phyloP scores from a whole-genome alignment of 2,797 vertebrate genomes.

The Coregonus sp. region DNA sequence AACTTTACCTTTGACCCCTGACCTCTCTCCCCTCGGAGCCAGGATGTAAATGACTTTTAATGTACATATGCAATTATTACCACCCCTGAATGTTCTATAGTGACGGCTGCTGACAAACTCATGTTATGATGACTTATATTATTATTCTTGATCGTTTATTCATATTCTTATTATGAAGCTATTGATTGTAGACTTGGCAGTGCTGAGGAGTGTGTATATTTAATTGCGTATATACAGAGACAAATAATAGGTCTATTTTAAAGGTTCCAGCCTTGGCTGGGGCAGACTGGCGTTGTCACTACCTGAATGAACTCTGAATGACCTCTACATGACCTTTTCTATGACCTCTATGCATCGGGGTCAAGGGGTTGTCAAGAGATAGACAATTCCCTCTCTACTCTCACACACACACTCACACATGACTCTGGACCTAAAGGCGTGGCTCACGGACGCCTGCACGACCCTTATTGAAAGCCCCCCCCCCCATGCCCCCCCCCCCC shows the following conservation, averaged over 20 bases:
- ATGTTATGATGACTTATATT: constrained; percentile 65
- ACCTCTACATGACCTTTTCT: neutral
- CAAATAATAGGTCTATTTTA: constrained; percentile 70
- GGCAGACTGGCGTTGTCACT: constrained; percentile 42
- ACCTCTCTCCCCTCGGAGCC: constrained; percentile 23
- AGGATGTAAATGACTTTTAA: constrained; percentile 71
- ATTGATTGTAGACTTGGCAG: constrained; percentile 81
- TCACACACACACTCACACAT: neutral
- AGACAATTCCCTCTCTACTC: constrained; percentile 5
- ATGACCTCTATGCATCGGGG: constrained; percentile 20
- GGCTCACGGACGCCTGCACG: neutral
- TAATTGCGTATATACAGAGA: constrained; percentile 68
- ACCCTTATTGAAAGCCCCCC: constrained; percentile 7
- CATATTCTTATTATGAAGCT: constrained; percentile 73
- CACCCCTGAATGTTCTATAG: constrained; percentile 82
- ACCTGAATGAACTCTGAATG: constrained; percentile 49
- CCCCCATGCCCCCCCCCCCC: neutral
- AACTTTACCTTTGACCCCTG: constrained; percentile 20
- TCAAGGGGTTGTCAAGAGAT: constrained; percentile 1
- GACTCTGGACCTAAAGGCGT: constrained; percentile 30
- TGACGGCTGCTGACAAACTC: constrained; percentile 84
- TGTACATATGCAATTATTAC: constrained; percentile 84
- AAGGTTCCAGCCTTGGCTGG: constrained; percentile 40
- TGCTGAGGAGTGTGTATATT: constrained; percentile 78
- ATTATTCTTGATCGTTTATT: constrained; percentile 69